Conservation (phyloP, 2,113 vertebrate genomes). For the Melanerpes formicivorus region DNA sequence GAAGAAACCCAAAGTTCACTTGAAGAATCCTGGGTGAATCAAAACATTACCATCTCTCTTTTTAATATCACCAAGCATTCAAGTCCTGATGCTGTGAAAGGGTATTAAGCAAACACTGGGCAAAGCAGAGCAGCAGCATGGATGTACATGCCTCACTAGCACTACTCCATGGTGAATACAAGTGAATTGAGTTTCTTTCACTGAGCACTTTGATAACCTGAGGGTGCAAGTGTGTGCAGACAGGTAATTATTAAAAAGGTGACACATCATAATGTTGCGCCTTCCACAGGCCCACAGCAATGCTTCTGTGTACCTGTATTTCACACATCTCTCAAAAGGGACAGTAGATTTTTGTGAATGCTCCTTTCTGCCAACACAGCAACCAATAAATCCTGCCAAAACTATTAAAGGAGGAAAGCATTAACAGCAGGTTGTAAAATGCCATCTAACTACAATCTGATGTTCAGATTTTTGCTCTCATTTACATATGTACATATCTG, state of each 20-base stretch:
- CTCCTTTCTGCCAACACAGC: neutral
- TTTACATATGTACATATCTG: too few relatives aligned
- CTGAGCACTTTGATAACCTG: neutral
- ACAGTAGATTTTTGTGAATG: neutral
- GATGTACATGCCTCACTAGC: neutral
- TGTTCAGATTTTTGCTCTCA: neutral
- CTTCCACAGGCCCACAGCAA: neutral
- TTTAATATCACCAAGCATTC: neutral
- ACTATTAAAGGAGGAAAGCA: accelerated
- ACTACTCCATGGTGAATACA: neutral
- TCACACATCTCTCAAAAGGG: neutral
- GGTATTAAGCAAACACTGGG: neutral
- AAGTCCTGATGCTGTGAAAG: neutral
- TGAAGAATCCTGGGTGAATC: neutral
- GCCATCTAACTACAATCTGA: neutral
- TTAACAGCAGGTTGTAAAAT: neutral
- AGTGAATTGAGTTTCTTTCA: neutral
- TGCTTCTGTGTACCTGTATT: neutral
- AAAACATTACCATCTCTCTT: neutral
- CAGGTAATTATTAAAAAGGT: neutral
- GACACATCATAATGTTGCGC: neutral
- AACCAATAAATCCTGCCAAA: neutral
- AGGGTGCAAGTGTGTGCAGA: too few relatives aligned
- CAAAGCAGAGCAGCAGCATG: neutral
- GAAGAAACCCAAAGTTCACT: neutral